A percentile compares a stretch with the other conserved stretches of the same genome.
Evolutionary conservation across 2,113 vertebrate genomes (phyloP).

Genomic region (Nothobranchius kuhntae): DNA sequence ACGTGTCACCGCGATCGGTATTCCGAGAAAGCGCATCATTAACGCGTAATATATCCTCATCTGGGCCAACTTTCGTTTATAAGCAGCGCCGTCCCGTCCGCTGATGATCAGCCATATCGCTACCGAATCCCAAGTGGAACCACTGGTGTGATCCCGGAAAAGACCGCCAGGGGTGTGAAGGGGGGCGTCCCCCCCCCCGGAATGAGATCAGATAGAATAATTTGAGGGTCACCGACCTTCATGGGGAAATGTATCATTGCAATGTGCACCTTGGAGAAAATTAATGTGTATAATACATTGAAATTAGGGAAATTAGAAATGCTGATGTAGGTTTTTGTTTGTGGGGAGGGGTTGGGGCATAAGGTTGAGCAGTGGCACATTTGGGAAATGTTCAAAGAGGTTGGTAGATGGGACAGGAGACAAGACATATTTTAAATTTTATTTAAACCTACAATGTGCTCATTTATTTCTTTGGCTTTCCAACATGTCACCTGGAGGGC

Average conservation of each 20-base stretch:
- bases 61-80: slow-evolving; percentile 44
- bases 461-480: no score
- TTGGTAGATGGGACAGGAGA: no score
- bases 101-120: slow-evolving; percentile 64
- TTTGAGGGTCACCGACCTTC: slow-evolving; percentile 12
- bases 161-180: slow-evolving; percentile 64
- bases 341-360: no score
- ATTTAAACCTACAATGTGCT: no score
- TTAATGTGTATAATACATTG: slow-evolving; percentile 56
- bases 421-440: no score
- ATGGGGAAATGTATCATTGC: slow-evolving; percentile 45
- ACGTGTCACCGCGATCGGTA: slow-evolving; percentile 20
- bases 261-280: slow-evolving; percentile 41
- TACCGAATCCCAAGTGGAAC: slow-evolving; percentile 59
- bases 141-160: slow-evolving; percentile 71
- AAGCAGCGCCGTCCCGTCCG: slow-evolving; percentile 56
- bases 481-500: no score
- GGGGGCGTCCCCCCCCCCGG: neutral
- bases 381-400: no score
- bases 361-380: no score
- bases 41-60: slow-evolving; percentile 5
- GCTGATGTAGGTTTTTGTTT: no score
- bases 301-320: slow-evolving; percentile 46
- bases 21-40: slow-evolving; percentile 3
- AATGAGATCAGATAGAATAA: slow-evolving; percentile 30